Conservation (phyloP, 2,888 invertebrate species). For the Nomada flava region DNA sequence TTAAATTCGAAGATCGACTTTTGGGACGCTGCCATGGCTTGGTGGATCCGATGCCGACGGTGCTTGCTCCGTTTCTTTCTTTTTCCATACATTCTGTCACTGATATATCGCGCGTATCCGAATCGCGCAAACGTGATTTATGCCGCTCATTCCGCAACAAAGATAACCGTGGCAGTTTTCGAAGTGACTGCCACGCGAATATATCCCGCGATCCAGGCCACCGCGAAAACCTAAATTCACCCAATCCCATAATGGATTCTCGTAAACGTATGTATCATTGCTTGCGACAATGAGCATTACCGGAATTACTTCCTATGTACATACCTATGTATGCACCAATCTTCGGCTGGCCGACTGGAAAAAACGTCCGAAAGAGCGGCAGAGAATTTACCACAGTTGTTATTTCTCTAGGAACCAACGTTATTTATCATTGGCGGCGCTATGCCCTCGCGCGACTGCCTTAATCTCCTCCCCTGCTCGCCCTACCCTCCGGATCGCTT, state of each 20-base stretch:
- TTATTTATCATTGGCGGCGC: constrained; percentile 27
- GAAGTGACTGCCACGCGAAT: constrained; percentile 40
- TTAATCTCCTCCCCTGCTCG: constrained; percentile 36
- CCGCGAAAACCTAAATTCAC: constrained; percentile 50
- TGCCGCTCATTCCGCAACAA: constrained; percentile 45
- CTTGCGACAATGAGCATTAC: neutral
- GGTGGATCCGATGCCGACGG: constrained; percentile 25
- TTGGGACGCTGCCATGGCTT: constrained; percentile 53
- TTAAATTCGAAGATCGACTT: constrained; percentile 40
- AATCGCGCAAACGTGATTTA: constrained; percentile 58
- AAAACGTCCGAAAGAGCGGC: neutral
- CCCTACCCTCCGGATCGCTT: constrained; percentile 22
- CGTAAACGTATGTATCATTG: constrained; percentile 14
- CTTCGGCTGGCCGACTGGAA: too few species aligned
- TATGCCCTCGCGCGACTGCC: constrained; percentile 17
- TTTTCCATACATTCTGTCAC: constrained; percentile 41
- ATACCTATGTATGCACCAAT: too few species aligned
- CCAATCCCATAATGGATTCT: constrained; percentile 59
- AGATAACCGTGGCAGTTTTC: constrained; percentile 39
- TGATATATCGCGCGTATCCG: constrained; percentile 57
- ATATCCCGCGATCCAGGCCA: constrained; percentile 33
- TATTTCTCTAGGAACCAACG: neutral
- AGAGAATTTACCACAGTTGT: neutral
- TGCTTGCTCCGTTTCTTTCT: neutral
- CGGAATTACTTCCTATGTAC: too few species aligned